These are phyloP conservation scores for Rynchops niger DNA, from an alignment of 2,113 vertebrate genomes.

Conservation along the genomic window DNA sequence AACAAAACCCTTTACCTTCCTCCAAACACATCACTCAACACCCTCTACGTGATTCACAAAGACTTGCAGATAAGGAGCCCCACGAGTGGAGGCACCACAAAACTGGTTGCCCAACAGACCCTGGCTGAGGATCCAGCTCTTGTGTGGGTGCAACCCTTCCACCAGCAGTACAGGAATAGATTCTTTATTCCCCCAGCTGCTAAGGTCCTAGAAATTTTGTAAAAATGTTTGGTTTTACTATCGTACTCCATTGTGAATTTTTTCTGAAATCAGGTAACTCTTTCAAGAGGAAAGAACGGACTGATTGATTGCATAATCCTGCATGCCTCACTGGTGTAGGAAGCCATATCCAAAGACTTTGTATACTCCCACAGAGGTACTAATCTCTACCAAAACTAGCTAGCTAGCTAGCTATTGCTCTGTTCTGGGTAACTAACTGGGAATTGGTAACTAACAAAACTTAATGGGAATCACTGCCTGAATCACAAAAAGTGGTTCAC, in stretches of 20 bases:
- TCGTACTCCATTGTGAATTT: neutral
- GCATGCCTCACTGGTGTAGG: neutral
- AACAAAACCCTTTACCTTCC: neutral
- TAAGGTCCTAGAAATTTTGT: neutral
- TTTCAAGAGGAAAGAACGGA: neutral
- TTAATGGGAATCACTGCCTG: neutral
- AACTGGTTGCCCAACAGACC: neutral
- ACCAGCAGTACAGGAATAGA: neutral
- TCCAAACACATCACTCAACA: neutral
- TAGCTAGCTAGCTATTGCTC: neutral
- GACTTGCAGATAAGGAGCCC: neutral
- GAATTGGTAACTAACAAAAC: neutral
- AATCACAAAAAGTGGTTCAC: neutral
- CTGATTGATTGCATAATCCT: neutral
- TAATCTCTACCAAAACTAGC: neutral
- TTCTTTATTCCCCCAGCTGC: neutral
- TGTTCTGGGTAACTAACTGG: neutral
- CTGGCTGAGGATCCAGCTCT: neutral
- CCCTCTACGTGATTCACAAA: neutral
- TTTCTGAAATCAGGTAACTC: neutral
- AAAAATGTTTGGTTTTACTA: neutral
- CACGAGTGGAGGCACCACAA: neutral
- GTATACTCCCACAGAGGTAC: neutral
- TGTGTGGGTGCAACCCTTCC: neutral
- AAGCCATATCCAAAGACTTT: neutral